Conservation (phyloP, 2,113 vertebrate species). For the Corynorhinus townsendii region DNA sequence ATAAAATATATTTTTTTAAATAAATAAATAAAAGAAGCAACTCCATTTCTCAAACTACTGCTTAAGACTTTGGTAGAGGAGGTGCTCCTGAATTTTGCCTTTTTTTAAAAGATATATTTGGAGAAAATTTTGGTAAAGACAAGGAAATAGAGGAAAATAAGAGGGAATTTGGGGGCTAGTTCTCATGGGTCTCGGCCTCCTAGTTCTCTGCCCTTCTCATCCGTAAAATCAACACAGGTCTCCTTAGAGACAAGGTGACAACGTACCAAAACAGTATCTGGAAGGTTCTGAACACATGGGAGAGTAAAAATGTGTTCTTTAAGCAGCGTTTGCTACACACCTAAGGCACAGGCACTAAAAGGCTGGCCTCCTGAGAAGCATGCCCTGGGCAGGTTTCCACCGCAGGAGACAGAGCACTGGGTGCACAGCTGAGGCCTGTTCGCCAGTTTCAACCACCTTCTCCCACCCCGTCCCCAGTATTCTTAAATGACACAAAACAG, state of each 20-base stretch:
- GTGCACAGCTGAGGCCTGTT: fast-evolving
- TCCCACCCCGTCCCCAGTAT: not conserved
- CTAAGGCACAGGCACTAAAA: not conserved
- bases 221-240: not conserved
- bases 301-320: not conserved
- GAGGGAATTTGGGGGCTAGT: not conserved
- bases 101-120: not conserved
- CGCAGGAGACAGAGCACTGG: not conserved
- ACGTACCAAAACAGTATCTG: not conserved
- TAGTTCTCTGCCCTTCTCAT: not conserved
- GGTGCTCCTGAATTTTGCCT: not conserved
- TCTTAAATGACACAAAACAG: not conserved
- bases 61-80: not conserved
- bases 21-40: not conserved
- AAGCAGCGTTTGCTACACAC: not conserved
- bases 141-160: not conserved
- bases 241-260: not conserved
- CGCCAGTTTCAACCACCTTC: not conserved
- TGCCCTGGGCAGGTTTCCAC: not conserved
- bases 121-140: not conserved
- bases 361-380: not conserved
- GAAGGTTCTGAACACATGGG: not conserved
- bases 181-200: not conserved
- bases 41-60: constrained; percentile 2
- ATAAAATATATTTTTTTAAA: no score